Evolutionary conservation across 2,113 vertebrate species (phyloP), one percentile per base, ranked within the genome.

Genomic region (Seriola rivoliana): DNA sequence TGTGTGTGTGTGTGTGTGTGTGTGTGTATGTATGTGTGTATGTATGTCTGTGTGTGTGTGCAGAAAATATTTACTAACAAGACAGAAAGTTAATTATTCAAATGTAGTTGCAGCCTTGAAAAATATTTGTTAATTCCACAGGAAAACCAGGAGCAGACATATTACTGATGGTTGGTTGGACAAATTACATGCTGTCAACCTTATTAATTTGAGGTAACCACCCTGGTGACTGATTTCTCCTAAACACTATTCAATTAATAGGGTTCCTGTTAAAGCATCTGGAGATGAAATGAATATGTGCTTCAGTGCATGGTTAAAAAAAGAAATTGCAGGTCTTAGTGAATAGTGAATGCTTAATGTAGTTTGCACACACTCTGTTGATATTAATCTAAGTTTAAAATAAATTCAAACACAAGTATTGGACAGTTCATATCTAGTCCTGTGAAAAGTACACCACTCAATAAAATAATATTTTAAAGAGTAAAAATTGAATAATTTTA

Each of bases 151-250:
- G 32, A 87, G 75, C 73, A 78, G 75, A 73, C 60, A 70, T 74
- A 50, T 88, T 85, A 84, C 57, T 80, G 52, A 89, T 84, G 85
- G 76, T 75, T 64, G 62, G 60, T 66, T 73, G 78, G 84, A 80
- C 52, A 89, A 89, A 89, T 89, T 82, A 66, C 82, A 81, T 36
- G 67, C 78, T 34, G 76, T 87, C 58, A 0, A 55, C 55, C 84
- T 84, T 69, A 87, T 89, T 88, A 88, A 90, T 90, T 75, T 57
- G 36, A 76, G 29, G 66, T 80, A 87, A 85, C 67, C 81, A 81
- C 71, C 40, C 60, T 32, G 42, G 44, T 84, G 78, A 84, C 70
- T 8, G 11, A 76, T 75, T 87, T 66, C 46, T 2, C 48, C 59
- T 62, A 62, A 80, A 83, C n/a, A 52, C 44, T 64, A 48, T 69